phyloP scores from a whole-genome alignment of 2,797 vertebrate genomes.

The Pseudochirops corinnae region DNA sequence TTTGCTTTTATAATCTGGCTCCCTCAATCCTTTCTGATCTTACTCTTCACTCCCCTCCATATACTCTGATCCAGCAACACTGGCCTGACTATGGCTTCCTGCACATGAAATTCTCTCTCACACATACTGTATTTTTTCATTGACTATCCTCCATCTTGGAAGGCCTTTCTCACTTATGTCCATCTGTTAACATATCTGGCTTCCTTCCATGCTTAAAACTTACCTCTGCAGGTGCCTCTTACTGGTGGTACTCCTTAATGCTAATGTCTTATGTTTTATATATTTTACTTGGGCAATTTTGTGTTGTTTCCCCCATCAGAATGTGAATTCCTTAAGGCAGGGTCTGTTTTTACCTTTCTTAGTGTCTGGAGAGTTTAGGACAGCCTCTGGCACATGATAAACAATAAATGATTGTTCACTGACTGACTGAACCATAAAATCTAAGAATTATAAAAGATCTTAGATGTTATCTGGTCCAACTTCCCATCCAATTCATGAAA shows the following conservation, averaged over 20 bases:
- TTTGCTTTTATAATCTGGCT: background rate
- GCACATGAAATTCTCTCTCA: background rate
- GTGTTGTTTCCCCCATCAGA: background rate
- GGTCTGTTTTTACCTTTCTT: background rate
- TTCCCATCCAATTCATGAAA: background rate
- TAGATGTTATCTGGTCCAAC: background rate
- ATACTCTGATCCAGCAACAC: background rate
- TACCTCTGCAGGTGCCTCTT: background rate
- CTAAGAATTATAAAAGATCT: background rate
- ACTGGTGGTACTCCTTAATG: background rate
- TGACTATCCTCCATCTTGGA: background rate
- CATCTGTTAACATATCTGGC: background rate
- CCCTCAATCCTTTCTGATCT: background rate
- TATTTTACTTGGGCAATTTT: background rate
- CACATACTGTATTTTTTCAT: background rate
- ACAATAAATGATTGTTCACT: background rate
- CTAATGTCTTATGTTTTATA: background rate
- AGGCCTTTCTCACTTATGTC: background rate
- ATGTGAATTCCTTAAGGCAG: background rate
- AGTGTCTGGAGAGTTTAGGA: background rate
- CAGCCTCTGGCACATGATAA: background rate
- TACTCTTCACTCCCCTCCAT: background rate
- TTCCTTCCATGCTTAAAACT: background rate
- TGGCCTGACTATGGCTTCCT: background rate
- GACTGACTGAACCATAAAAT: background rate